A percentile compares a stretch with the other conserved stretches of the same genome.
Evolutionary conservation across 37 sponge, comb jelly and placozoan species (phyloP).

Genomic region (Tethya wilhelma): DNA sequence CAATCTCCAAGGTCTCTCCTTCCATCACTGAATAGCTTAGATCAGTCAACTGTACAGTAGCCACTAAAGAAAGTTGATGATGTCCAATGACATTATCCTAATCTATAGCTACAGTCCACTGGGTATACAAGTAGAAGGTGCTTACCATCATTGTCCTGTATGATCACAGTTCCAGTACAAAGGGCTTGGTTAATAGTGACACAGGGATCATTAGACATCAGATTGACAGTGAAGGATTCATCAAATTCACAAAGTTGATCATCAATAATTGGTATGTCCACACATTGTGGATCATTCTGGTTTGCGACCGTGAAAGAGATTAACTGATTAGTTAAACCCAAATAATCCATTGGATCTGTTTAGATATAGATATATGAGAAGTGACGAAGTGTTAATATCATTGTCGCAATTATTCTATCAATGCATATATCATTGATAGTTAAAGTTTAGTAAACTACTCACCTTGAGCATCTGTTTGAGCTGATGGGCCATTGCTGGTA

Average conservation of each 20-base stretch:
- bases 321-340: not conserved
- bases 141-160: constrained; percentile 29
- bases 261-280: not conserved
- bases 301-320: not conserved
- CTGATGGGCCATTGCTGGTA: no score
- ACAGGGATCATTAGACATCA: not conserved
- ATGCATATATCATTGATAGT: no score
- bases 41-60: not conserved
- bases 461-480: no score
- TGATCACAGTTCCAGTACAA: constrained; percentile 1
- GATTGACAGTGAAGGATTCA: constrained; percentile 1
- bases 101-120: not conserved
- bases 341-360: not conserved
- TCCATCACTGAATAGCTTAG: not conserved
- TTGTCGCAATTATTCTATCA: no score
- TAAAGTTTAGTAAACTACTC: no score
- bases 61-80: not conserved
- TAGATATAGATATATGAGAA: no score
- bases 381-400: no score
- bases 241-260: not conserved
- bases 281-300: not conserved
- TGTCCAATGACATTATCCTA: not conserved
- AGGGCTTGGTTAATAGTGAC: not conserved
- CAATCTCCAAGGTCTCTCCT: not conserved
- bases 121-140: not conserved